Percentiles rank a stretch among this genome's conserved stretches.
Evolutionary conservation across 2,797 vertebrate species (phyloP).

Genomic region (Gallinago nigripennis): DNA sequence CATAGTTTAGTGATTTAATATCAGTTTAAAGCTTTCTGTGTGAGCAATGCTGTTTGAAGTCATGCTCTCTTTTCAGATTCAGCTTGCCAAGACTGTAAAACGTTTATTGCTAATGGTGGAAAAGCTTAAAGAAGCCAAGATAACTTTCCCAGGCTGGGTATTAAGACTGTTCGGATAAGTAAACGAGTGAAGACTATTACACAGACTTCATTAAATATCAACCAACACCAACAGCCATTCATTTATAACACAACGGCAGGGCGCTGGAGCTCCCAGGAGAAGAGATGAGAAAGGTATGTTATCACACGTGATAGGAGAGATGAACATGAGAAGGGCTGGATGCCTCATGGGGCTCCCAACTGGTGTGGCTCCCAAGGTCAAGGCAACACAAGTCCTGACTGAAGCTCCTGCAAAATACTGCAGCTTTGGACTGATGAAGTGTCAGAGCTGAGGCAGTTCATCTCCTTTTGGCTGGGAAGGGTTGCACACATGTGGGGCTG

Average conservation of each 20-base stretch:
- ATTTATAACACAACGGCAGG: conserved; percentile 58
- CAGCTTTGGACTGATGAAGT: neutral
- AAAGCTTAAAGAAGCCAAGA: conserved; percentile 59
- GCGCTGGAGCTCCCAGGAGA: neutral
- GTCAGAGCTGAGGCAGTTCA: neutral
- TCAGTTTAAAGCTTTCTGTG: conserved; percentile 58
- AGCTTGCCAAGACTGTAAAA: conserved; percentile 66
- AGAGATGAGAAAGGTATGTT: neutral
- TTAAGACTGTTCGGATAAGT: conserved; percentile 41
- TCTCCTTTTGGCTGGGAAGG: neutral
- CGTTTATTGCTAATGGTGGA: conserved; percentile 67
- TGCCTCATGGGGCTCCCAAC: neutral
- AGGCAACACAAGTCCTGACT: neutral
- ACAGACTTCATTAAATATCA: conserved; percentile 69
- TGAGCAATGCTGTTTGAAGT: conserved; percentile 64
- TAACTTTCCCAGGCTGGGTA: conserved; percentile 65
- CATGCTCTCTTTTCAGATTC: conserved; percentile 18
- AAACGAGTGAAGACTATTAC: conserved; percentile 60
- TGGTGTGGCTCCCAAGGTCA: conserved; percentile 22
- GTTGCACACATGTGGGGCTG: neutral
- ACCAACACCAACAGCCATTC: conserved; percentile 62
- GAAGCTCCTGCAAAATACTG: neutral
- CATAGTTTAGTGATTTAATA: conserved; percentile 57
- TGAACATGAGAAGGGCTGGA: neutral
- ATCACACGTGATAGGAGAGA: neutral